Evolutionary conservation across 2,797 vertebrate species (phyloP).

Genomic region (Mormyrops boulengeri): DNA sequence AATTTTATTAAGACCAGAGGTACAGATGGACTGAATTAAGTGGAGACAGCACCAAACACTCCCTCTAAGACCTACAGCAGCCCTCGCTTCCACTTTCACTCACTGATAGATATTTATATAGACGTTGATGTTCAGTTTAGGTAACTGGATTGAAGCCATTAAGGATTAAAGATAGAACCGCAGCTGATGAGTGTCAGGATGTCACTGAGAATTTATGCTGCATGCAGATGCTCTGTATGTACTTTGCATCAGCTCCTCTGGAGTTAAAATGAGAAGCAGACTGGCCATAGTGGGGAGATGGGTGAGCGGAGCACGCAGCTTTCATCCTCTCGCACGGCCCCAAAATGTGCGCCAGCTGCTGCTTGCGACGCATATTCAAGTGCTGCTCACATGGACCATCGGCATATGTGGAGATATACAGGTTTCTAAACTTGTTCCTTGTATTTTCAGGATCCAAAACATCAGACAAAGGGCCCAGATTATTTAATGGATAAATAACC

Average conservation of each 20-base stretch:
- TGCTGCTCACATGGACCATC: neutral
- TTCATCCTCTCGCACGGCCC: neutral
- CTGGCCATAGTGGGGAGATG: neutral
- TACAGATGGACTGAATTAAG: neutral
- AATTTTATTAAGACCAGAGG: neutral
- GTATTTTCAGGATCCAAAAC: neutral
- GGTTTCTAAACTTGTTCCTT: neutral
- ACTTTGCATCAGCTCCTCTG: neutral
- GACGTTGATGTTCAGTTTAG: neutral
- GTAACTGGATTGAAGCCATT: neutral
- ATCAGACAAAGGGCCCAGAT: neutral
- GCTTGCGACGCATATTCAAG: neutral
- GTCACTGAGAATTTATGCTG: neutral
- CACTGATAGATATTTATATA: neutral
- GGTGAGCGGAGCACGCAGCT: neutral
- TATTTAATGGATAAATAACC: neutral
- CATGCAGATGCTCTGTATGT: neutral
- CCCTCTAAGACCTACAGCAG: neutral
- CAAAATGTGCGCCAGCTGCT: neutral
- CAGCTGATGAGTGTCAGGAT: neutral
- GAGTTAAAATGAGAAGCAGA: neutral
- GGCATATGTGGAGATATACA: neutral
- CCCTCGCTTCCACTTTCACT: neutral
- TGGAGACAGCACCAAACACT: neutral
- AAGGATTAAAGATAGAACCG: neutral